Base-by-base conservation (phyloP, 2,113 vertebrate genomes). In the Tachuris rubrigastra region DNA sequence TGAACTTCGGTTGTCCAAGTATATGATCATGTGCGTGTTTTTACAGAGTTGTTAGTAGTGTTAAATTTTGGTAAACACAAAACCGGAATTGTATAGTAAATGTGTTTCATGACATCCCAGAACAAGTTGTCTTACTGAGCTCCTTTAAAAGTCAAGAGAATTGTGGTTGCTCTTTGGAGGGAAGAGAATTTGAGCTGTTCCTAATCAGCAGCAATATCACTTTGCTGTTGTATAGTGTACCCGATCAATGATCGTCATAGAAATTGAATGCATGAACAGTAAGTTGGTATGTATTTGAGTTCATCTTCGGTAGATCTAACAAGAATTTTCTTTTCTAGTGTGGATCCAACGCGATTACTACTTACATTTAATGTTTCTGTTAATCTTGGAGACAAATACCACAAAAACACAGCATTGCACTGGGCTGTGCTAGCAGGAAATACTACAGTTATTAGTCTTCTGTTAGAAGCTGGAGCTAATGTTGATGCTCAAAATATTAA, bases 281-380 rank as follows among this genome's bases (percentile, higher is more conserved):
- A 55, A 91, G 8, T 44, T 85, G 15, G 23, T 80, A 23, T 66
- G 12, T 80, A 18, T 73, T 76, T 77, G 49, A 82, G n/a, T 62
- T 85, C 5, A 71, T 85, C 53, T 59, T 95, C 81, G 97, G 78
- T 96, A 92, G 58, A 83, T 92, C 95, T 97, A 97, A 93, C 91
- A 89, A 90, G 84, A 88, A 16, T 94, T 97, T 96, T 97, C 91
- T 96, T 96, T 98, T 97, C 83, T 95, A 99, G 99, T 91, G 99
- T 99, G 98, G 99, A 99, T 97, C 99, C 99, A 83, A 99, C 99
- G 14, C 98, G 99, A 89, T 98, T 99, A 89, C 98, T 99, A 42
- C 98, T 99, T 97, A 99, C 99, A 24, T 99, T 99, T 97, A 99
- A 99, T 90, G 99, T 99, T 96, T 99, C 99, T 2, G 99, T 99